Evolutionary conservation across 2,797 vertebrate genomes (phyloP).

Genomic region (Limnodromus scolopaceus): DNA sequence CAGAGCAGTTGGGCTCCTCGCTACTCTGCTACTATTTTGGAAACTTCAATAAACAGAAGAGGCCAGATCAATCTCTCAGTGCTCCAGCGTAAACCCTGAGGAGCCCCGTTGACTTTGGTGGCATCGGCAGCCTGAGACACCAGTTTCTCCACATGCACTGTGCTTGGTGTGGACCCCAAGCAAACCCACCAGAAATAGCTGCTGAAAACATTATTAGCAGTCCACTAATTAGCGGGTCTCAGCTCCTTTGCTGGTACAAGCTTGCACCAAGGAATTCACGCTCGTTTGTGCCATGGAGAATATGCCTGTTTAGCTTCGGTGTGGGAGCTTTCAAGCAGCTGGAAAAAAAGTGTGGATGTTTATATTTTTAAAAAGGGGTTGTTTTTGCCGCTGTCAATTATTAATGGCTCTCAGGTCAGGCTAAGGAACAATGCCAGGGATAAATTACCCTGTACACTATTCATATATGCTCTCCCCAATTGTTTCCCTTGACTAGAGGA

Average conservation of each 20-base stretch:
- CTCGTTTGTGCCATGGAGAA: conserved; percentile 1
- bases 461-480: conserved; percentile 36
- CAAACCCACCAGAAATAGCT: background rate
- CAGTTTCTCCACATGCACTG: background rate
- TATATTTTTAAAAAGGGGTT: conserved; percentile 44
- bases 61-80: conserved; percentile 1
- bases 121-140: background rate
- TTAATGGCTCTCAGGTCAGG: conserved; percentile 48
- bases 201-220: background rate
- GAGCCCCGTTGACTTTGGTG: background rate
- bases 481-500: conserved; percentile 14
- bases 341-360: conserved; percentile 36
- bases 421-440: conserved; percentile 48
- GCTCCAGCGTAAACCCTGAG: background rate
- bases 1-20: background rate
- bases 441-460: conserved; percentile 23
- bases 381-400: conserved; percentile 56
- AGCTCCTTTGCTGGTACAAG: background rate
- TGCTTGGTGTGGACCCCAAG: background rate
- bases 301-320: background rate
- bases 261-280: background rate
- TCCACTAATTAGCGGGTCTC: background rate
- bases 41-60: conserved; percentile 62
- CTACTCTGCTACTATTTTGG: conserved; percentile 58
- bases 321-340: background rate